Evolutionary conservation across 2,113 vertebrate genomes (phyloP).

Genomic region (Mirza zaza): DNA sequence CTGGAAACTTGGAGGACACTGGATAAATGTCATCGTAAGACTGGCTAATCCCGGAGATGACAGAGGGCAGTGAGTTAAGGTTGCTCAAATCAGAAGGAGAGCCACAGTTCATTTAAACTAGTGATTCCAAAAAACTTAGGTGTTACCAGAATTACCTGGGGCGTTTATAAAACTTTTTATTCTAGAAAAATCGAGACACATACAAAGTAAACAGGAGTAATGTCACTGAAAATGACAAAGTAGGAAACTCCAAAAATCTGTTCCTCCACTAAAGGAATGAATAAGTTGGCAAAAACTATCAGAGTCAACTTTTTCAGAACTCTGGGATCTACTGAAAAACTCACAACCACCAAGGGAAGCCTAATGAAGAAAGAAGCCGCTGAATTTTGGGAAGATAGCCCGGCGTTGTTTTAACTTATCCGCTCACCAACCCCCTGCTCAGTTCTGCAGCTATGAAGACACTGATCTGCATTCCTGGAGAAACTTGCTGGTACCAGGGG

Average conservation of each 20-base stretch:
- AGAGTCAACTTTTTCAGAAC: not conserved
- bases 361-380: not conserved
- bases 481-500: not conserved
- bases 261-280: not conserved
- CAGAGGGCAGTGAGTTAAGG: not conserved
- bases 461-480: not conserved
- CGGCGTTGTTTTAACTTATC: not conserved
- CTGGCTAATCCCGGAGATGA: not conserved
- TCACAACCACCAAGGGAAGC: no score
- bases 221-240: not conserved
- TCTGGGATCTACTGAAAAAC: not conserved
- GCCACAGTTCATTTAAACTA: not conserved
- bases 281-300: not conserved
- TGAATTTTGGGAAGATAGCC: not conserved
- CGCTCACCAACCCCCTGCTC: not conserved
- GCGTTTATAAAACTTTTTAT: not conserved
- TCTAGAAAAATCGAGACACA: not conserved
- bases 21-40: not conserved
- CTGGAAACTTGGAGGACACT: not conserved
- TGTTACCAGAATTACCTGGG: not conserved
- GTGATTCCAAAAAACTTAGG: not conserved
- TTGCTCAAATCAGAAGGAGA: not conserved
- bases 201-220: not conserved
- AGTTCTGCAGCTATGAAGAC: rapidly evolving
- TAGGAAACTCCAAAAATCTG: not conserved